Evolutionary conservation across 1,140 invertebrate genomes (phyloP), one percentile per base, ranked within the genome.

Genomic region (Drosophila obscura): DNA sequence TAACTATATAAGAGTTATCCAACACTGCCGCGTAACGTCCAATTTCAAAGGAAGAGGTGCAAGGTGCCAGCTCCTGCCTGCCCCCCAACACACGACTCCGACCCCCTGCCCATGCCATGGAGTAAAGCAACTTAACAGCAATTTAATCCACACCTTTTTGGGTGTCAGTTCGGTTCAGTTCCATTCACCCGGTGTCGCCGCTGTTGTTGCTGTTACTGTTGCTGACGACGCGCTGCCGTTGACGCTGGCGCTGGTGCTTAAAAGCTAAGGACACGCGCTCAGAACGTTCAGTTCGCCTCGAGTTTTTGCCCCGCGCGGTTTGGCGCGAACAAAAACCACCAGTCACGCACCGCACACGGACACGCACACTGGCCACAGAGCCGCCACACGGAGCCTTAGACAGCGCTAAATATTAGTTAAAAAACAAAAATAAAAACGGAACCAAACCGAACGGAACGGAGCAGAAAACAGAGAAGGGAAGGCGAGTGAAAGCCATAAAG

Each of bases 211-310:
- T 64, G 41, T 43, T 61, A 57, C 45, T 58, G 55, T 63, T 53
- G 67, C 39, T 64, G 49, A 41, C 35, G 11, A 39, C 35, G 35
- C 57, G 58, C 48, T 39, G 62, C 48, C 46, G 73, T 48, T 59
- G 66, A 51, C 74, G 68, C 62, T 77, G 80, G 68, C 78, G 78
- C 49, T 55, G 53, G 35, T 73, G 83, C 75, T 88, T 88, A 73
- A 87, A 87, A 87, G 83, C 83, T 88, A 87, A 88, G 83, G 82
- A 87, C 82, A 87, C 73, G 57, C 56, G 79, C 62, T 61, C 75
- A 60, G 60, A 79, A 64, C 83, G 75, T 62, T 87, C 76, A 87
- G 79, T 87, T 82, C 66, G 82, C 66, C 64, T 60, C 75, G 82
- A 82, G 78, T 76, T 68, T 74, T 78, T 71, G 82, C 80, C 58